Evolutionary conservation across 2,888 invertebrate genomes (phyloP).

Genomic region (Scrobipalpa atriplicella): DNA sequence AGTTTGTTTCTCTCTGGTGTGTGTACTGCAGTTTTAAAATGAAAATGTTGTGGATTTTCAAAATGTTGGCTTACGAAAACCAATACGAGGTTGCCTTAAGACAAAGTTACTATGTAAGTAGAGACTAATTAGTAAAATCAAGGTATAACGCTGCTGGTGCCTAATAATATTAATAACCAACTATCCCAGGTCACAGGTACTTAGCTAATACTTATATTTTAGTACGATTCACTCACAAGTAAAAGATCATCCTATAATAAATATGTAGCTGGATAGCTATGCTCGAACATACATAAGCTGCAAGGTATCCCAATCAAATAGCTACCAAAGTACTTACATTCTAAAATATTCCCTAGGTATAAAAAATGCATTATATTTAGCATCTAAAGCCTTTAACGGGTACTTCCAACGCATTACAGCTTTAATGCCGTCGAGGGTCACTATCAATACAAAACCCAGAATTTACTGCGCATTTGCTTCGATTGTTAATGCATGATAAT

Average conservation of each 20-base stretch:
- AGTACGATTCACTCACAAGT: too few relatives aligned
- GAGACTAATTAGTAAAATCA: too few relatives aligned
- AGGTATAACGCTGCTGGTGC: too few relatives aligned
- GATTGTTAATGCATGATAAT: constrained; percentile 25
- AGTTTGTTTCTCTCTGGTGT: constrained; percentile 31
- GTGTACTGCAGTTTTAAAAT: neutral
- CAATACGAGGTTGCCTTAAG: neutral
- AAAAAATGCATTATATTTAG: neutral
- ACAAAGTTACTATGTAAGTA: neutral
- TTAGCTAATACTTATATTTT: too few relatives aligned
- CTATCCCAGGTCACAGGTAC: too few relatives aligned
- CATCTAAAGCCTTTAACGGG: neutral
- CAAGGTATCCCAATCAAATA: too few relatives aligned
- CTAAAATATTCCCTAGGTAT: neutral
- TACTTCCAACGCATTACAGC: neutral
- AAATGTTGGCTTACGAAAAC: too few relatives aligned
- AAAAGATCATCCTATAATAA: too few relatives aligned
- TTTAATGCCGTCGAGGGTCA: constrained; percentile 12
- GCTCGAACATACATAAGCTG: too few relatives aligned
- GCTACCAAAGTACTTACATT: too few relatives aligned
- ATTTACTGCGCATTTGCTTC: constrained; percentile 18
- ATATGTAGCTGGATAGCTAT: too few relatives aligned
- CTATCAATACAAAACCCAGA: constrained; percentile 12
- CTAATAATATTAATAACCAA: too few relatives aligned
- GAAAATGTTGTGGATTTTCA: neutral